Base-by-base conservation (phyloP, 2,797 vertebrate genomes). In the Spheniscus humboldti region DNA sequence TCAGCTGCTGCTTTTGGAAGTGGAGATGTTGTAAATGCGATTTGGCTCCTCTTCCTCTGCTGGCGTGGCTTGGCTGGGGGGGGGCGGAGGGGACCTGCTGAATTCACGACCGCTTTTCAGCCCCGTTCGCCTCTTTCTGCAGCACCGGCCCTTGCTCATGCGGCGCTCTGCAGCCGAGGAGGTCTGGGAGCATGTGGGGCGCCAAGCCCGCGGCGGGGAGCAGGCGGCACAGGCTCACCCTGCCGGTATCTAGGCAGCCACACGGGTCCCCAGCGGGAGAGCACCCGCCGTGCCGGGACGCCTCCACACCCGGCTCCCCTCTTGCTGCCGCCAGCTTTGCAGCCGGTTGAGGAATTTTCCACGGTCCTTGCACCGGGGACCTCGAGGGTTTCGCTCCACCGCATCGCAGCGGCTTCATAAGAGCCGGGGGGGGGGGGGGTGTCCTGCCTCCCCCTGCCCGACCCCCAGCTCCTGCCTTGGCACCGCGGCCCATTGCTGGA, bases 371-470 rank as follows among this genome's bases (percentile, higher is more conserved):
- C 9, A 15, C 33, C 2, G 3, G 24, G 9, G 25, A 55, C 35
- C 75, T 56, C 13, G 3, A 74, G 28, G 33, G 10, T 81, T 90
- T 69, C 27, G 0, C 43, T 50, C 33, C 30, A 9, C 1, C 0
- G 0, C 1, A 0, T 18, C 2, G 0, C 35, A 27, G 45, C 5
- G 2, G 67, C 47, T 64, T 28, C 0, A 0, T 23, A 7, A 48
- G 55, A 30, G 73, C 56, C 1, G 35, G 35, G 37, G 37, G 37
- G 37, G 37, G 24, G 6, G 39, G 39, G 39, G 19, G 15, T 8
- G 2, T 56, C 18, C 72, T n/a, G 13, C 30, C 1, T 1, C 9
- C 8, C 67, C 50, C 55, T 23, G 31, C 25, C 83, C 5, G 8
- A 0, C 35, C 62, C 62, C 53, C 57, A 19, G 47, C 77, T 47